A percentile compares a stretch with the other conserved stretches of the same genome.
Evolutionary conservation across 2,113 vertebrate genomes (phyloP).

Genomic region (Petrocephalus microphthalmus): DNA sequence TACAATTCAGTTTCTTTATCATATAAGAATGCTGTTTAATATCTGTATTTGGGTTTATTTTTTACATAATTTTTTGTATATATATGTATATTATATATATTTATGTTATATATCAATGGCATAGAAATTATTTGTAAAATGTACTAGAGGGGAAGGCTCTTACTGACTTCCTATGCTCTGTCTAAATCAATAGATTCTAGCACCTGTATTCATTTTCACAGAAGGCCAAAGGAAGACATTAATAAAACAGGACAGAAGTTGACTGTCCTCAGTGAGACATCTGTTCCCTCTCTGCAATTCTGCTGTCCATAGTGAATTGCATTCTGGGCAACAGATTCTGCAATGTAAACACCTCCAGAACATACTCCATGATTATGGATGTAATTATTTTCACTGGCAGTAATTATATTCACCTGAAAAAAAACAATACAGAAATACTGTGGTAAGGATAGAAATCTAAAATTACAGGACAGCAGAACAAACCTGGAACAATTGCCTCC

Average conservation of each 20-base stretch:
- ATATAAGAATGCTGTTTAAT: background rate
- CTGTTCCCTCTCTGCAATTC: background rate
- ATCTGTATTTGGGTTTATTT: background rate
- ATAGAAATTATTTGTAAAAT: background rate
- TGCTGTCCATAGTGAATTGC: background rate
- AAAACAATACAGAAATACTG: background rate
- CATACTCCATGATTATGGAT: background rate
- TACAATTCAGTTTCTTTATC: no score
- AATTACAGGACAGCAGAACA: background rate
- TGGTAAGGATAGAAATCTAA: background rate
- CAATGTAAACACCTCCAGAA: background rate
- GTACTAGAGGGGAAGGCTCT: background rate
- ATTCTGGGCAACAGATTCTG: background rate
- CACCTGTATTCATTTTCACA: background rate
- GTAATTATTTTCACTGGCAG: background rate
- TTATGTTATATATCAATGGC: background rate
- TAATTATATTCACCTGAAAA: background rate
- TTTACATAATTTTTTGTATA: background rate
- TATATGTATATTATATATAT: background rate
- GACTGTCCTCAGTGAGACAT: background rate
- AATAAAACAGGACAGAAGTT: background rate
- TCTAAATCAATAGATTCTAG: background rate
- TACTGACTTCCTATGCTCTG: background rate
- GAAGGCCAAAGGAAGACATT: background rate
- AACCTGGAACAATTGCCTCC: background rate